phyloP scores from a whole-genome alignment of 2,797 vertebrate genomes.

The Dermochelys coriacea region DNA sequence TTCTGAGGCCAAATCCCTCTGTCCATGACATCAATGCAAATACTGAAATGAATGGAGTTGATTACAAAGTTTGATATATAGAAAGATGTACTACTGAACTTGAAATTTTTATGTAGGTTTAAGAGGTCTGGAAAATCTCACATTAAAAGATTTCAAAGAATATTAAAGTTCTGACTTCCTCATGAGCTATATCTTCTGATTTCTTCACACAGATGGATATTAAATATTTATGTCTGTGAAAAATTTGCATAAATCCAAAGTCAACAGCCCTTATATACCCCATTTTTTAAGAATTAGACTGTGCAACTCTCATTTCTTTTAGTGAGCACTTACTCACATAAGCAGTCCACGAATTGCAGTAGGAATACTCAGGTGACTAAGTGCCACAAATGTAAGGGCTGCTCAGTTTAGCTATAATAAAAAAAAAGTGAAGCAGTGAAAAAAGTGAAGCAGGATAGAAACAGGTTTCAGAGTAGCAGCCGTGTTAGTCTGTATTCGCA shows the following conservation, averaged over 20 bases:
- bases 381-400: neutral
- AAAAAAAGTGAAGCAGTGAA: neutral
- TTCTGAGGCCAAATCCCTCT: neutral
- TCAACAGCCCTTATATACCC: neutral
- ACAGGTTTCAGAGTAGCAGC: too few species aligned
- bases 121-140: constrained; percentile 12
- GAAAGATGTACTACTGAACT: neutral
- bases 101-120: neutral
- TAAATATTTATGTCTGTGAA: constrained; percentile 25
- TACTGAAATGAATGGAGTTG: neutral
- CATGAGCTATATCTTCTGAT: neutral
- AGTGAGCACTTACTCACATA: accelerated
- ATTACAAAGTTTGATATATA: neutral
- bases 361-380: neutral
- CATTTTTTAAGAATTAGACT: neutral
- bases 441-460: neutral
- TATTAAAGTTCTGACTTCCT: neutral
- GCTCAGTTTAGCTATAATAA: neutral
- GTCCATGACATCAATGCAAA: neutral
- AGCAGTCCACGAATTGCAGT: neutral
- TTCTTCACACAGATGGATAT: neutral
- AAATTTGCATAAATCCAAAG: constrained; percentile 18
- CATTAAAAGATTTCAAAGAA: constrained; percentile 5
- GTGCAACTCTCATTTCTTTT: neutral
- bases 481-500: too few species aligned